Base-by-base conservation (phyloP, 2,797 vertebrate species). In the Cossypha caffra region DNA sequence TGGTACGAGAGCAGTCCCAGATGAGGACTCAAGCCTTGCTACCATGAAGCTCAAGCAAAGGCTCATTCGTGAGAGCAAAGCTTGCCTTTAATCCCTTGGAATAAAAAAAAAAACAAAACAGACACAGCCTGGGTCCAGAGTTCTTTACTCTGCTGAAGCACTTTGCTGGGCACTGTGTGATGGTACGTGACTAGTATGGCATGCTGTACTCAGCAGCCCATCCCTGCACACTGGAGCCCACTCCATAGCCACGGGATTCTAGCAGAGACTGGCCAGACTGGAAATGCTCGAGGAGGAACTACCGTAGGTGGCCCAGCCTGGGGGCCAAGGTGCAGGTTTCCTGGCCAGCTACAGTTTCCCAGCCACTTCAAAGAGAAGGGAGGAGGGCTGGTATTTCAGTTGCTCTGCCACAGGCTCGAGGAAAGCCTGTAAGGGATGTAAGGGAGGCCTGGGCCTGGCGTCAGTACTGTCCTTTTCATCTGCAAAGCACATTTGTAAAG, bases 341-440 rank as follows among this genome's bases (percentile, higher is more conserved):
- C 59, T 5, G 6, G 63, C 68, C 2, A 7, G 45, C 20, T 61
- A n/a, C 3, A 3, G n/a, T 66, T 93, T 93, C 93, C 73, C 5
- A 12, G 86, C 57, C 87, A 79, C 93, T 95, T 96, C 94, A 95
- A 87, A 95, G 90, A 64, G 37, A 37, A 75, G 20, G 48, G 33
- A 90, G 64, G 50, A 84, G 47, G 16, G 35, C 31, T 76, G 33
- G 28, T 51, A 77, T 17, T 75, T 80, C 10, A 3, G 12, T 3
- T 1, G 28, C 55, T 79, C 37, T 58, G 33, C 40, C 3, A 3
- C 2, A 1, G 43, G 54, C 54, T 67, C 54, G 8, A 23, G 45
- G 33, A 87, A 71, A 81, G 33, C 62, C 50, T 50, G 2, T 9
- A 52, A 71, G 20, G 47, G 31, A 50, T 9, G 4, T 13, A 61